Conservation (phyloP, 92 coral and sea anemone genomes). For the Zoanthus sociatus region DNA sequence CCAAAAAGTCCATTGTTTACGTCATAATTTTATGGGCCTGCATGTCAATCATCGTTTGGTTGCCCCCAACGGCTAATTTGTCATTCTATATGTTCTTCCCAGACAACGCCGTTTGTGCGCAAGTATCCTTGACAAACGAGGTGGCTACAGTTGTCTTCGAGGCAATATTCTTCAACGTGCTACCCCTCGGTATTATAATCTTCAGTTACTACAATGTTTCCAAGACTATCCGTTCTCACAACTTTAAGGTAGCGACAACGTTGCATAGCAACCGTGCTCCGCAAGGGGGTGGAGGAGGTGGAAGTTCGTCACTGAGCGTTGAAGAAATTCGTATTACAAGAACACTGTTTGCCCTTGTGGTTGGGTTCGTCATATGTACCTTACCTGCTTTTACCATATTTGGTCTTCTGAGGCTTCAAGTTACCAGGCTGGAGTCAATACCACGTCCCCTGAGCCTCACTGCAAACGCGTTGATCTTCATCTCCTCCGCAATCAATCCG, state of each 20-base stretch:
- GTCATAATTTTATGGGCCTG: slow-evolving; percentile 19
- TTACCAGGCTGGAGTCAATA: slow-evolving; percentile 27
- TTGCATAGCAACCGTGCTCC: slow-evolving; percentile 26
- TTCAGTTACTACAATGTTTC: slow-evolving; percentile 52
- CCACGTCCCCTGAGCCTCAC: slow-evolving; percentile 42
- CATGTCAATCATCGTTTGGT: slow-evolving; percentile 34
- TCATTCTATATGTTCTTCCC: slow-evolving; percentile 40
- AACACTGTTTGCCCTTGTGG: slow-evolving; percentile 40
- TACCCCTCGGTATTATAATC: slow-evolving; percentile 26
- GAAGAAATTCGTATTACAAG: slow-evolving; percentile 46
- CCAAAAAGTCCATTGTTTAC: slow-evolving; percentile 23
- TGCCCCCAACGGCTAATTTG: slow-evolving; percentile 35
- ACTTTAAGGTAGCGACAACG: slow-evolving; percentile 31
- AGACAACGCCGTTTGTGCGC: slow-evolving; percentile 42
- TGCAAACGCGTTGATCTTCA: slow-evolving; percentile 42
- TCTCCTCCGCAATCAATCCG: slow-evolving; percentile 43
- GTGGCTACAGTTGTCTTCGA: slow-evolving; percentile 31
- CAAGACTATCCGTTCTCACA: slow-evolving; percentile 42
- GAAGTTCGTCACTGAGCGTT: slow-evolving; percentile 30
- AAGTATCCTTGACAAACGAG: slow-evolving; percentile 28
- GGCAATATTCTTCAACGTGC: slow-evolving; percentile 38
- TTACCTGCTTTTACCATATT: slow-evolving; percentile 42
- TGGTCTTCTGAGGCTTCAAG: slow-evolving; percentile 41
- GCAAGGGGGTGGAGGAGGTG: slow-evolving; percentile 14
- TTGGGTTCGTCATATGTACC: slow-evolving; percentile 37